Conservation (phyloP, 2,113 vertebrate species). For the Plectropomus leopardus region DNA sequence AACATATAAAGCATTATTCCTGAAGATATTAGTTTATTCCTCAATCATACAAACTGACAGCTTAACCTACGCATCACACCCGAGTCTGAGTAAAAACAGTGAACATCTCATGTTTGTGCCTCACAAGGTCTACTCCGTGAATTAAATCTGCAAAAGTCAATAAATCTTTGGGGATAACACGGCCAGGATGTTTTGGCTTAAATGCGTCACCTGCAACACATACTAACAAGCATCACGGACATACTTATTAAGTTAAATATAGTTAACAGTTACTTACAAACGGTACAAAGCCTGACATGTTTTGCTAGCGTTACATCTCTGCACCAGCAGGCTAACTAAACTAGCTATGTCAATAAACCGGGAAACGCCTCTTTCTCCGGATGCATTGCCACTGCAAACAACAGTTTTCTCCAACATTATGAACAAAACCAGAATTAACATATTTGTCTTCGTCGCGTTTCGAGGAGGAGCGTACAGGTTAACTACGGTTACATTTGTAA, state of each 20-base stretch:
- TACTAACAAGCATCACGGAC: neutral
- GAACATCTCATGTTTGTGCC: neutral
- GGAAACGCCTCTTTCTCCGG: slow-evolving; percentile 34
- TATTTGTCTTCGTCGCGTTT: rapidly evolving
- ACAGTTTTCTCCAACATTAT: neutral
- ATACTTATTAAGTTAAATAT: neutral
- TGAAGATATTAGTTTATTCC: neutral
- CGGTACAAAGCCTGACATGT: neutral
- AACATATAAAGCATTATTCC: neutral
- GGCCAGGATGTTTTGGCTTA: rapidly evolving
- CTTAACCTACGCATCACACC: no score
- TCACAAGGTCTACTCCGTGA: neutral
- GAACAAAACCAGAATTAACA: neutral
- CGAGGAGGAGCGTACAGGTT: neutral
- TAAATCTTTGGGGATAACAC: neutral
- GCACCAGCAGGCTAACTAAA: slow-evolving; percentile 42
- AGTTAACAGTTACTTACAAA: neutral
- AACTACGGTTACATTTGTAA: neutral
- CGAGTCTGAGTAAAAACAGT: neutral
- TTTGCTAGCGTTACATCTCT: neutral
- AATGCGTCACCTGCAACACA: neutral
- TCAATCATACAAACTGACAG: neutral
- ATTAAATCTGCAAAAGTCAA: neutral
- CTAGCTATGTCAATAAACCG: slow-evolving; percentile 70
- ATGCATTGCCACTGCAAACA: neutral